Evolutionary conservation across 2,797 vertebrate genomes (phyloP).

Genomic region (Glyptemys insculpta): DNA sequence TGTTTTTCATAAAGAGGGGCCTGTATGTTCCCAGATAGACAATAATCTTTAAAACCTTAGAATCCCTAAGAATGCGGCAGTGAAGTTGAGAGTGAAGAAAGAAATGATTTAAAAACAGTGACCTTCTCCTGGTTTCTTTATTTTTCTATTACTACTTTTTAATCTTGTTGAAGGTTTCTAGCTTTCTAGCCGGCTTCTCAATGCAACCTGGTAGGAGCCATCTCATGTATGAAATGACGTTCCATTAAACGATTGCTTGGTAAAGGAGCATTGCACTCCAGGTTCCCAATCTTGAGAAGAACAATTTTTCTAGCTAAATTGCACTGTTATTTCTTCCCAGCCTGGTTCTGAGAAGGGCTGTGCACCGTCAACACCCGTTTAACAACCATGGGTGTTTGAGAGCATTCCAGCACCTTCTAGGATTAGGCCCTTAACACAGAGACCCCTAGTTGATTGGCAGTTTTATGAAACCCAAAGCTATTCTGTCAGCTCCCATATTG

Average conservation of each 20-base stretch:
- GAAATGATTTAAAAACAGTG: neutral
- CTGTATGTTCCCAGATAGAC: neutral
- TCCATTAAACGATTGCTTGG: neutral
- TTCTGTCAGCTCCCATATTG: rapidly evolving
- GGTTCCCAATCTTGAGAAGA: rapidly evolving
- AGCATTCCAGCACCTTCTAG: neutral
- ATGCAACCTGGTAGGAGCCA: neutral
- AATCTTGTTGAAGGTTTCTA: neutral
- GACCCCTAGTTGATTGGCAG: neutral
- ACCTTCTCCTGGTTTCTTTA: neutral
- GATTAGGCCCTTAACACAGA: rapidly evolving
- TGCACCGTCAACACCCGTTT: neutral
- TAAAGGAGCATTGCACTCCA: neutral
- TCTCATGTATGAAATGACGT: neutral
- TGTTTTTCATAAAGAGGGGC: neutral
- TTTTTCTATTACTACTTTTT: neutral
- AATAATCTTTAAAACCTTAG: neutral
- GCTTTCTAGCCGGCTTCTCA: neutral
- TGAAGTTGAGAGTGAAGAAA: neutral
- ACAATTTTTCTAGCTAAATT: neutral
- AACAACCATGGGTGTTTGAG: neutral
- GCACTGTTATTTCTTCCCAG: neutral
- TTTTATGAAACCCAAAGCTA: neutral
- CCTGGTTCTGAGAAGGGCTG: neutral
- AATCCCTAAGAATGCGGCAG: neutral